phyloP scores from a whole-genome alignment of 2,113 vertebrate genomes.

The Micromys minutus region DNA sequence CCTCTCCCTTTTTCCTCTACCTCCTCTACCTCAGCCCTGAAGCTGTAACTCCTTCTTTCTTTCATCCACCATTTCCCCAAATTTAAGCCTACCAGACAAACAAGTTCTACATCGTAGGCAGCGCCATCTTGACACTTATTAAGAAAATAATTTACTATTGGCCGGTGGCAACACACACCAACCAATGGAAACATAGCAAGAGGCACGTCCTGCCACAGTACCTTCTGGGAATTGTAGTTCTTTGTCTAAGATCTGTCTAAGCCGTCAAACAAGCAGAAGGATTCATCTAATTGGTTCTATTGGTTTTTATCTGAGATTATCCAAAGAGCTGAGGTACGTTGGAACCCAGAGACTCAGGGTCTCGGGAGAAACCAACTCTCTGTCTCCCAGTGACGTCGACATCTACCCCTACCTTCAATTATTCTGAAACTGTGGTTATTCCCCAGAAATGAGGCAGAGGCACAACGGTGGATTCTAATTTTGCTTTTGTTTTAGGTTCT shows the following conservation, averaged over 20 bases:
- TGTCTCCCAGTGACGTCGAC: conserved; percentile 36
- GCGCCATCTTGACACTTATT: conserved; percentile 78
- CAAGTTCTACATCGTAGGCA: conserved; percentile 1
- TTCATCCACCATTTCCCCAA: conserved; percentile 50
- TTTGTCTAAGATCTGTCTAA: neutral
- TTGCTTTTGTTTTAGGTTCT: neutral
- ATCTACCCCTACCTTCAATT: neutral
- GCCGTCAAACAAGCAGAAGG: neutral
- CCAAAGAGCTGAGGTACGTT: neutral
- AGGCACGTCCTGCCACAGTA: neutral
- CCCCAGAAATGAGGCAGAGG: neutral
- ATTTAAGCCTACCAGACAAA: conserved; percentile 68
- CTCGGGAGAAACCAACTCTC: neutral
- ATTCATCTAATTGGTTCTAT: neutral
- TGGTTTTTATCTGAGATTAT: neutral
- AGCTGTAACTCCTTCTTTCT: conserved; percentile 4
- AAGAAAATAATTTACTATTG: conserved; percentile 76
- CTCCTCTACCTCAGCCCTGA: neutral
- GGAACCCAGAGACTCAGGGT: neutral
- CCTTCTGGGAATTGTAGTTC: conserved; percentile 81
- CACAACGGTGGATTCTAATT: neutral
- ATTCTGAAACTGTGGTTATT: neutral
- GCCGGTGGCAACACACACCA: neutral
- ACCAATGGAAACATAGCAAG: conserved; percentile 51
- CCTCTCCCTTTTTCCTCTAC: neutral